Base-by-base conservation (phyloP, 2,113 vertebrate genomes). In the Campylorhamphus procurvoides region DNA sequence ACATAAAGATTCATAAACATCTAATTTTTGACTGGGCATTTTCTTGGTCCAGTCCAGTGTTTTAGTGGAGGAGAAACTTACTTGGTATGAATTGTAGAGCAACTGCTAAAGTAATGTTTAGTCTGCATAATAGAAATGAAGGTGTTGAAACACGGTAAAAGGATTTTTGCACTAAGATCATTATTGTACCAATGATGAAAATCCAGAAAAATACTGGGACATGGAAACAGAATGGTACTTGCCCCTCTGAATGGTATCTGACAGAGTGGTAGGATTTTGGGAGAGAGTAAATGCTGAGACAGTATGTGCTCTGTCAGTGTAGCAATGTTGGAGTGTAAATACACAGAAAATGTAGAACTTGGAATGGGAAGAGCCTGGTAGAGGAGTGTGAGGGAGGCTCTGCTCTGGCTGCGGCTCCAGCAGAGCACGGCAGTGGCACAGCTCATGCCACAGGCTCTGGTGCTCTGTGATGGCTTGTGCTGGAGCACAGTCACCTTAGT, bases 381-480 rank as follows among this genome's bases (percentile, higher is more conserved):
- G 69, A 60, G 66, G 33, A 4, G 19, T 7, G 11, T 2, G 2
- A 52, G 66, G 22, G 2, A n/a, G 53, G n/a, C 42, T 9, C 4
- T 0, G 4, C 31, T 49, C 59, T 0, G 7, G 24, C 58, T 1
- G 13, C 4, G 2, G n/a, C 35, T 44, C 20, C 71, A 6, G 52
- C 44, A 10, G 50, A 87, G 46, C 20, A 1, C 35, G 3, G 12
- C 18, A 1, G 17, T 1, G 2, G 60, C 76, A 23, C 47, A 4
- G 15, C n/a, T 3, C 9, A 5, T 44, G 66, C 9, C 35, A 29
- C 24, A 2, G 49, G 25, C 40, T 18, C 50, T 28, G 12, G 24
- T 69, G 62, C 64, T 44, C 52, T 18, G 44, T 1, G 7, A 0
- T n/a, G 62, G 19, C 13, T 60, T 46, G 22, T 3, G 5, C 46